phyloP scores from a whole-genome alignment of 2,797 vertebrate species.

The Lagorchestes hirsutus region DNA sequence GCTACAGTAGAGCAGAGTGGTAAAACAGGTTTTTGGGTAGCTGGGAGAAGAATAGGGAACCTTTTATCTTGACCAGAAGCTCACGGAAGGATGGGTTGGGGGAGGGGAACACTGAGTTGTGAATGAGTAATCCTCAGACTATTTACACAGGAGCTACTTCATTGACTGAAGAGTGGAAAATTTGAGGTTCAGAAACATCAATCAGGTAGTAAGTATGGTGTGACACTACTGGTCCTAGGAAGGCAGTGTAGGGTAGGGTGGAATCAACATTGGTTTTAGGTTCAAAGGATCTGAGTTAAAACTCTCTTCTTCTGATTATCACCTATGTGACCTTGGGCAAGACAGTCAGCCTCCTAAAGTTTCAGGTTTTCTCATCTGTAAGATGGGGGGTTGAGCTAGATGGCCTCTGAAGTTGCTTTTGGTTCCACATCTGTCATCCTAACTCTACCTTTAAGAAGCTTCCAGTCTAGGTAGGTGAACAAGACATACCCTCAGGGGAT shows the following conservation, averaged over 20 bases:
- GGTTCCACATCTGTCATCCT: not conserved
- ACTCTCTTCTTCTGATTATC: not conserved
- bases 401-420: not conserved
- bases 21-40: slow-evolving; percentile 78
- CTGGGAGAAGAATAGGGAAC: slow-evolving; percentile 62
- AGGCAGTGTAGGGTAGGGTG: not conserved
- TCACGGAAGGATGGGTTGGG: not conserved
- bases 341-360: not conserved
- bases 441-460: not conserved
- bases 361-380: not conserved
- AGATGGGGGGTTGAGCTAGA: not conserved
- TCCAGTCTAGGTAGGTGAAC: not conserved
- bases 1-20: slow-evolving; percentile 62
- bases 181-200: not conserved
- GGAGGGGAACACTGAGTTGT: not conserved
- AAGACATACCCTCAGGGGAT: not conserved
- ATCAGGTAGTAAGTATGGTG: not conserved
- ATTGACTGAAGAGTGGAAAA: slow-evolving; percentile 1
- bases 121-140: slow-evolving; percentile 15
- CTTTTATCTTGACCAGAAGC: slow-evolving; percentile 50
- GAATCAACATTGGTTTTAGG: not conserved
- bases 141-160: slow-evolving; percentile 51
- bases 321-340: not conserved
- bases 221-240: not conserved
- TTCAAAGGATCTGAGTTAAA: not conserved